phyloP scores from a whole-genome alignment of 2,888 invertebrate species.

The Cacoxenus indagator region DNA sequence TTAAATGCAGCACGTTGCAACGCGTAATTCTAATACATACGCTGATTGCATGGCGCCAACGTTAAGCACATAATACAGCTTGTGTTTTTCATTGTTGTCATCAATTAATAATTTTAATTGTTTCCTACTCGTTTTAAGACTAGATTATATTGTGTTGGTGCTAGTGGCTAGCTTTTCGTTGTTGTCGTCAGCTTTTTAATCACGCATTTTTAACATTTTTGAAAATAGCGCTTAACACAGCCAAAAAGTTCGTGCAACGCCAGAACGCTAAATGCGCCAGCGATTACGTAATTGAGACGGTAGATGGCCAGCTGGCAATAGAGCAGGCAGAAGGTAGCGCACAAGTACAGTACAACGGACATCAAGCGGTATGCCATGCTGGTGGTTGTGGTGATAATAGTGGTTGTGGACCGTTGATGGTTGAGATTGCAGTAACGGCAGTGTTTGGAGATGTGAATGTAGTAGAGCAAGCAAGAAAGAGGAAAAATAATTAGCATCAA shows the following conservation, averaged over 20 bases:
- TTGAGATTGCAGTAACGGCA: too few relatives aligned
- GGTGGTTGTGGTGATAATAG: not conserved
- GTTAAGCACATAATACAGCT: not conserved
- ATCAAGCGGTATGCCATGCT: constrained; percentile 49
- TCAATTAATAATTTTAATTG: not conserved
- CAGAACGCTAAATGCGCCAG: constrained; percentile 53
- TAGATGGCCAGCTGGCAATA: constrained; percentile 76
- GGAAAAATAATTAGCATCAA: too few relatives aligned
- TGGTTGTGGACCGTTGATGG: constrained; percentile 8
- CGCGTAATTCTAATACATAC: not conserved
- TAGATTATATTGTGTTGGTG: not conserved
- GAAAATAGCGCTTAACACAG: not conserved
- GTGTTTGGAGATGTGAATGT: too few relatives aligned
- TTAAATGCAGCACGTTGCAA: not conserved
- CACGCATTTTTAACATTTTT: not conserved
- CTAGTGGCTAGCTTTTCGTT: not conserved
- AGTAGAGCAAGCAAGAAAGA: too few relatives aligned
- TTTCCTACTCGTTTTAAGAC: too few relatives aligned
- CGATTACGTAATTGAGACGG: constrained; percentile 75
- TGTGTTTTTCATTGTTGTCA: too few relatives aligned
- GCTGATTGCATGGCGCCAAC: not conserved
- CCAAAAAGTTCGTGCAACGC: constrained; percentile 37
- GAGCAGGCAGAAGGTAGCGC: constrained; percentile 74
- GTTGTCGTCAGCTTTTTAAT: not conserved
- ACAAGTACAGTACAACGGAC: constrained; percentile 71